Percentiles rank a stretch among this genome's conserved stretches.
phyloP scores from a whole-genome alignment of 1,140 invertebrate genomes.

The Diachasma alloeum region DNA sequence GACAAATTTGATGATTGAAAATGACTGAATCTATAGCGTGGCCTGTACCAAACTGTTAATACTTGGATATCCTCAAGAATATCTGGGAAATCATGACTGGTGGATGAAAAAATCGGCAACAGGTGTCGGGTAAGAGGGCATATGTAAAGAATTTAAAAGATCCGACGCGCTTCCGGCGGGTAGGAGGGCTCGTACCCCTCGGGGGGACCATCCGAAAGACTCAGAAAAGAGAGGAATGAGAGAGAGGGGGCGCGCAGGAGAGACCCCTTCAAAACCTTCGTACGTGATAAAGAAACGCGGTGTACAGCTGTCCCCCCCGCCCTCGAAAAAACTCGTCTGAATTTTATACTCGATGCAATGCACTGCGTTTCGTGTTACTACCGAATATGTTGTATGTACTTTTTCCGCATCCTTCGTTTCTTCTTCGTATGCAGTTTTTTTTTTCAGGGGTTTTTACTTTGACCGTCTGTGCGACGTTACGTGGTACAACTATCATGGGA shows the following conservation, averaged over 20 bases:
- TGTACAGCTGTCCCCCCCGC: slow-evolving; percentile 28
- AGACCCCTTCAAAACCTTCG: slow-evolving; percentile 2
- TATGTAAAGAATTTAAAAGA: slow-evolving; percentile 31
- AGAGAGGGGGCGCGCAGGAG: not conserved
- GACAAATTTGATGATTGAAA: no score
- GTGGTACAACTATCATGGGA: slow-evolving; percentile 1
- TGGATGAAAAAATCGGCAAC: slow-evolving; percentile 28
- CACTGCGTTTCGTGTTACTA: slow-evolving; percentile 31
- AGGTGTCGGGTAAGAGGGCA: slow-evolving; percentile 28
- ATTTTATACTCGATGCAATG: slow-evolving; percentile 31
- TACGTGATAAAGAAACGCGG: slow-evolving; percentile 31
- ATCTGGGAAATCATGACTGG: slow-evolving; percentile 22
- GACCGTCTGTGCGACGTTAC: slow-evolving; percentile 13
- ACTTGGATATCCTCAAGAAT: no score
- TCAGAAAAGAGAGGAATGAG: not conserved
- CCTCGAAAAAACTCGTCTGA: slow-evolving; percentile 33
- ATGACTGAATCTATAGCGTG: no score
- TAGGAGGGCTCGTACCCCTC: slow-evolving; percentile 19
- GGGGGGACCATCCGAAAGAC: not conserved
- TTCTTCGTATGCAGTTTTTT: slow-evolving; percentile 12
- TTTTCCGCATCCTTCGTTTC: slow-evolving; percentile 9
- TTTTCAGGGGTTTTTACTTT: not conserved
- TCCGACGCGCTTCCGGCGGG: slow-evolving; percentile 30
- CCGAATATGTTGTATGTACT: not conserved
- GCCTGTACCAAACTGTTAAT: no score